Evolutionary conservation across 2,113 vertebrate genomes (phyloP).

Genomic region (Rhineura floridana): DNA sequence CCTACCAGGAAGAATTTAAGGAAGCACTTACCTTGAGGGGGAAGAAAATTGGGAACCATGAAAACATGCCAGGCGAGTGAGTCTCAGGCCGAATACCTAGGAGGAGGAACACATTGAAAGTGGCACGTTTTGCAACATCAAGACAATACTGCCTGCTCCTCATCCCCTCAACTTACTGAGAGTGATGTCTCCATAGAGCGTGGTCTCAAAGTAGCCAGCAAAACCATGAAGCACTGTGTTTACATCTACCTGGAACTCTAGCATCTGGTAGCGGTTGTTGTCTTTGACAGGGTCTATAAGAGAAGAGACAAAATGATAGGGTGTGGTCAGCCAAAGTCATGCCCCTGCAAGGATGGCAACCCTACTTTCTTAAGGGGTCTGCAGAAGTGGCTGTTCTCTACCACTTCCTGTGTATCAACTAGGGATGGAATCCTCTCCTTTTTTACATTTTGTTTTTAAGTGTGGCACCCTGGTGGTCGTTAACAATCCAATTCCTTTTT

Average conservation of each 20-base stretch:
- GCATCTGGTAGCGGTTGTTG: constrained; percentile 89
- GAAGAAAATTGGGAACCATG: constrained; percentile 95
- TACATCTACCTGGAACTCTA: constrained; percentile 83
- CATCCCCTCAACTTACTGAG: constrained; percentile 80
- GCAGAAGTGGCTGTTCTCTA: background rate
- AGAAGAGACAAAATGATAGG: background rate
- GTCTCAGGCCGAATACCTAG: constrained; percentile 92
- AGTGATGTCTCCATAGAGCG: constrained; percentile 88
- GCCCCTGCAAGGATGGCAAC: no score
- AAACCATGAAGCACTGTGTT: constrained; percentile 93
- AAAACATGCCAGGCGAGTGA: constrained; percentile 96
- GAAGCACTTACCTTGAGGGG: constrained; percentile 86
- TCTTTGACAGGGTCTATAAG: constrained; percentile 78
- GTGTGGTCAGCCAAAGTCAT: background rate
- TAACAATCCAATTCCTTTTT: no score
- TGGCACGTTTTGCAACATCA: background rate
- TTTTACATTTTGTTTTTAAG: no score
- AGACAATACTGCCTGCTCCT: background rate
- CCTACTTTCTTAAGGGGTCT: background rate
- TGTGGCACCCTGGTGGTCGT: no score
- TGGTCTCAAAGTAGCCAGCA: constrained; percentile 92
- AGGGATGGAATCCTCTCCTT: no score
- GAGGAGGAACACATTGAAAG: background rate
- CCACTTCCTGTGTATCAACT: no score
- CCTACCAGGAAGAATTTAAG: background rate